A percentile compares a stretch with the other conserved stretches of the same genome.
These are phyloP conservation scores for Trichonephila clavipes DNA, from an alignment of 1,140 invertebrate genomes.

Conservation along the genomic window DNA sequence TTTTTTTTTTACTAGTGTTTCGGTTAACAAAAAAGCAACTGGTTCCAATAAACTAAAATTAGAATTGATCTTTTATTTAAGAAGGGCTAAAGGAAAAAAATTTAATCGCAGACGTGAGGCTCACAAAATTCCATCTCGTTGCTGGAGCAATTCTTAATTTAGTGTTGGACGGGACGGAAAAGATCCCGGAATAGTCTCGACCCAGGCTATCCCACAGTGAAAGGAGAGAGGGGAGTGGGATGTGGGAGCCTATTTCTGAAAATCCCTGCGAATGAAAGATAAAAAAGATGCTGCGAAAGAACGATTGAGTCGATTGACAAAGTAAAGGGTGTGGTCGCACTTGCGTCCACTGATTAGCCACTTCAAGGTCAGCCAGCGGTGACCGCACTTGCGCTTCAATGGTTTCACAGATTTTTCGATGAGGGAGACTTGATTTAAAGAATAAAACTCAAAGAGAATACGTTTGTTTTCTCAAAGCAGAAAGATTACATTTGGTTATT, in stretches of 20 bases:
- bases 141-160: background rate
- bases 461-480: too few relatives aligned
- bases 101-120: too few relatives aligned
- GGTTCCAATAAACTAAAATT: background rate
- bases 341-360: background rate
- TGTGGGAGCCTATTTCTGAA: too few relatives aligned
- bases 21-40: background rate
- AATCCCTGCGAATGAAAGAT: background rate
- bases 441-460: too few relatives aligned
- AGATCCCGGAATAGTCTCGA: background rate
- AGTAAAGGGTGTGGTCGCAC: background rate
- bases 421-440: too few relatives aligned
- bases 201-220: background rate
- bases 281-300: conserved; percentile 31
- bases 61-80: background rate
- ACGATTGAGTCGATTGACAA: background rate
- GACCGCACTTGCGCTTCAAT: background rate
- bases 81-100: too few relatives aligned
- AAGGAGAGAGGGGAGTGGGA: background rate
- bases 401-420: background rate
- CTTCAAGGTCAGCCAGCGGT: background rate
- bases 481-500: too few relatives aligned
- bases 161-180: background rate
- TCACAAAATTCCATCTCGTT: background rate
- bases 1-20: background rate